Evolutionary conservation across 2,113 vertebrate species (phyloP).

Genomic region (Aspidoscelis tigris): DNA sequence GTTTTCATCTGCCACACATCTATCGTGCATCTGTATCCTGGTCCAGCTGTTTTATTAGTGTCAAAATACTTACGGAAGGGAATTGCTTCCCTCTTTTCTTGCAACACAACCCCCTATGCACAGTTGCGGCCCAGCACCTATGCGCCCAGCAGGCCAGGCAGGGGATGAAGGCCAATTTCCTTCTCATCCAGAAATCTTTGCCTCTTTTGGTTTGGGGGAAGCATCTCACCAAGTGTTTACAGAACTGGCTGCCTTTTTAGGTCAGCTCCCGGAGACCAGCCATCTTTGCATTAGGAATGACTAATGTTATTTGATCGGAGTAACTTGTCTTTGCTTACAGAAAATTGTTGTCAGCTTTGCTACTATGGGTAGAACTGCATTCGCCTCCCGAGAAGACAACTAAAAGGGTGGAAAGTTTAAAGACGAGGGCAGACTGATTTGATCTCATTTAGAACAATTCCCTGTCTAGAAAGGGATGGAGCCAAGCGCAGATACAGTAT

Average conservation of each 20-base stretch:
- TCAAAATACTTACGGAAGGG: neutral
- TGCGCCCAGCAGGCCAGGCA: neutral
- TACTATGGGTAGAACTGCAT: neutral
- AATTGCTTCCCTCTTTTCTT: neutral
- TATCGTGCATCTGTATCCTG: neutral
- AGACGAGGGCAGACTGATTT: neutral
- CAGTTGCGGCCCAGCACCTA: neutral
- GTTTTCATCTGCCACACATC: neutral
- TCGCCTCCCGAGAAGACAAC: neutral
- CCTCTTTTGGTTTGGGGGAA: constrained; percentile 39
- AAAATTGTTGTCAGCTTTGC: constrained; percentile 32
- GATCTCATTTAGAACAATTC: neutral
- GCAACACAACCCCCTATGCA: neutral
- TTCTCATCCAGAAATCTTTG: constrained; percentile 41
- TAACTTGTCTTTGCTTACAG: constrained; percentile 14
- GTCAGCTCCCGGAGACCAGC: constrained; percentile 52
- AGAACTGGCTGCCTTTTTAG: constrained; percentile 61
- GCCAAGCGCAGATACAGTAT: neutral
- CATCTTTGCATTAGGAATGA: constrained; percentile 49
- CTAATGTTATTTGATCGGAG: constrained; percentile 15
- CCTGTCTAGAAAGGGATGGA: neutral
- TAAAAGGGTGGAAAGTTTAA: neutral
- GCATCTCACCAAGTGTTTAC: constrained; percentile 7
- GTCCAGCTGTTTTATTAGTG: neutral
- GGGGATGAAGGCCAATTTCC: constrained; percentile 13